Conservation (phyloP, 2,888 invertebrate genomes). For the Oxystoma pomonae region DNA sequence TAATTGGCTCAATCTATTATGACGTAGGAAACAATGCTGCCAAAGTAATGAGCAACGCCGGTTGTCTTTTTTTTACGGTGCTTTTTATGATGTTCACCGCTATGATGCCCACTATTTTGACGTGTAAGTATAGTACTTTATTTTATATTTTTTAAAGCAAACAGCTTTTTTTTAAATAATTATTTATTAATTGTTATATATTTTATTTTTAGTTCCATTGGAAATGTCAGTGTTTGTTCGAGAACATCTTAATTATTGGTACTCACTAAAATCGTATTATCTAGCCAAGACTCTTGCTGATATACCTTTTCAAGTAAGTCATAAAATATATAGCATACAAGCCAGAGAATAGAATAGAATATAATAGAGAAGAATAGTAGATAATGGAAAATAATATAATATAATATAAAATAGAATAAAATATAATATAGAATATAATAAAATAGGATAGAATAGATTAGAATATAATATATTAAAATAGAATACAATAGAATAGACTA, state of each 20-base stretch:
- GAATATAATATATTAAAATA: no score
- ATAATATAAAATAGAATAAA: no score
- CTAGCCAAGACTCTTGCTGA: slow-evolving; percentile 95
- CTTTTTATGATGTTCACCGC: slow-evolving; percentile 97
- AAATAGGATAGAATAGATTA: no score
- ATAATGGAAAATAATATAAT: no score
- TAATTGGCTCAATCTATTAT: slow-evolving; percentile 91
- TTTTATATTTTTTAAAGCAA: background rate
- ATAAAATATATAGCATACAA: background rate
- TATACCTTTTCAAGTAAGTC: slow-evolving; percentile 86
- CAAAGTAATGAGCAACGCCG: slow-evolving; percentile 92
- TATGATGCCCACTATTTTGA: slow-evolving; percentile 97
- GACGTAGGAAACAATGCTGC: slow-evolving; percentile 91
- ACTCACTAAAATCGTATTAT: slow-evolving; percentile 94
- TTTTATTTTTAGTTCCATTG: slow-evolving; percentile 73
- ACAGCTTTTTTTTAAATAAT: no score
- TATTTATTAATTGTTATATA: no score
- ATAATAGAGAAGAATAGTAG: no score
- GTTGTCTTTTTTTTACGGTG: slow-evolving; percentile 93
- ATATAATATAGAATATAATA: no score
- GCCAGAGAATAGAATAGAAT: no score
- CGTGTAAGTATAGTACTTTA: slow-evolving; percentile 68
- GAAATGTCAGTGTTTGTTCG: slow-evolving; percentile 94
- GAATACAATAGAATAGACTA: no score
- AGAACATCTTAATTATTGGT: slow-evolving; percentile 97